Conservation (phyloP, 2,797 vertebrate species). For the Rhinophrynus dorsalis region DNA sequence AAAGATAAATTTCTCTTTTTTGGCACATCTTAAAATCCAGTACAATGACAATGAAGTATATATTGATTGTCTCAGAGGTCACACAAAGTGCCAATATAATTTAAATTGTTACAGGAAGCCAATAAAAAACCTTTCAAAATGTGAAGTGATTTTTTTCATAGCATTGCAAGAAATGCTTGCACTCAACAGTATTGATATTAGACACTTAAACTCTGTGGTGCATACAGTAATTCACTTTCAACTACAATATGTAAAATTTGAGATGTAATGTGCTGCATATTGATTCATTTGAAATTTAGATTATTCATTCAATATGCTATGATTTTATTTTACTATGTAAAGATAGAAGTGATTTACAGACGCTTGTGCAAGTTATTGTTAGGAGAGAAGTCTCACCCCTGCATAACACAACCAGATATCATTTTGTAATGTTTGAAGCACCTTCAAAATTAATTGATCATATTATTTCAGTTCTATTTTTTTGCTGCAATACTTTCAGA, state of each 20-base stretch:
- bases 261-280: conserved; percentile 3
- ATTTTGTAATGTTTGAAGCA: too few species aligned
- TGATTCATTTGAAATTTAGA: too few species aligned
- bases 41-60: conserved; percentile 25
- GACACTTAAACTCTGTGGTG: conserved; percentile 4
- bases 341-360: too few species aligned
- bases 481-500: too few species aligned
- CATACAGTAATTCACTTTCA: conserved; percentile 11
- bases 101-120: conserved; percentile 30
- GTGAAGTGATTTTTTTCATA: conserved; percentile 13
- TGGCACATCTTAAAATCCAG: conserved; percentile 11
- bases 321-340: too few species aligned
- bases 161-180: conserved; percentile 10
- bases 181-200: conserved; percentile 5
- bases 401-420: too few species aligned
- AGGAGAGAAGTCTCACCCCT: too few species aligned
- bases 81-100: conserved; percentile 19
- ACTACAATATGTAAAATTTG: not conserved
- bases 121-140: conserved; percentile 18
- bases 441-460: too few species aligned
- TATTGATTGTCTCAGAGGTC: conserved; percentile 25
- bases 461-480: too few species aligned
- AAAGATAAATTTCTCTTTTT: not conserved
- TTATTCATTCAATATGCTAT: too few species aligned
- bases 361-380: too few species aligned